These are phyloP conservation scores for Progne subis DNA, from an alignment of 2,113 vertebrate species.

Conservation along the genomic window DNA sequence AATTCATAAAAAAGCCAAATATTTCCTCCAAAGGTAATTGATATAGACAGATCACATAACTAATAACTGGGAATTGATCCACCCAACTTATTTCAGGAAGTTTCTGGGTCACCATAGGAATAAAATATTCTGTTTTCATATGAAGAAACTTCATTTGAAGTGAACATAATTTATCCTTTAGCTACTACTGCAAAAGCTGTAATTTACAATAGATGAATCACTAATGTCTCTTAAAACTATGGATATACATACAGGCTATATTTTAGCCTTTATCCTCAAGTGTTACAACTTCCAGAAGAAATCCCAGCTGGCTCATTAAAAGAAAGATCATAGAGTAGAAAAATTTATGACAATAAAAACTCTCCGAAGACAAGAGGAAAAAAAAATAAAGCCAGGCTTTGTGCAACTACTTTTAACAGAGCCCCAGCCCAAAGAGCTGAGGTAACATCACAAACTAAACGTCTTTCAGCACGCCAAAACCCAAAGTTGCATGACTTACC, in stretches of 20 bases:
- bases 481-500: neutral
- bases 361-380: neutral
- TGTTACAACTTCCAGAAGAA: neutral
- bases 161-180: neutral
- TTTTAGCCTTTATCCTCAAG: neutral
- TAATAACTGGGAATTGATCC: conserved; percentile 25
- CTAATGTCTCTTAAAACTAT: neutral
- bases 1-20: conserved; percentile 17
- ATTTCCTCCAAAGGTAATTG: conserved; percentile 40
- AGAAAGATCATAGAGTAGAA: neutral
- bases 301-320: neutral
- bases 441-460: neutral
- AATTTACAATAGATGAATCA: neutral
- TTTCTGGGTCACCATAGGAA: neutral
- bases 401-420: neutral
- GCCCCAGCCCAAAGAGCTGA: neutral
- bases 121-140: neutral
- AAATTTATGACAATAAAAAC: neutral
- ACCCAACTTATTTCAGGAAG: conserved; percentile 15
- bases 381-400: neutral
- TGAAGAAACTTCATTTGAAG: neutral
- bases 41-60: conserved; percentile 50
- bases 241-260: neutral
- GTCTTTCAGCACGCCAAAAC: neutral
- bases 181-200: neutral